Evolutionary conservation across 2,113 vertebrate genomes (phyloP).

Genomic region (Apistogramma diplotaenia): DNA sequence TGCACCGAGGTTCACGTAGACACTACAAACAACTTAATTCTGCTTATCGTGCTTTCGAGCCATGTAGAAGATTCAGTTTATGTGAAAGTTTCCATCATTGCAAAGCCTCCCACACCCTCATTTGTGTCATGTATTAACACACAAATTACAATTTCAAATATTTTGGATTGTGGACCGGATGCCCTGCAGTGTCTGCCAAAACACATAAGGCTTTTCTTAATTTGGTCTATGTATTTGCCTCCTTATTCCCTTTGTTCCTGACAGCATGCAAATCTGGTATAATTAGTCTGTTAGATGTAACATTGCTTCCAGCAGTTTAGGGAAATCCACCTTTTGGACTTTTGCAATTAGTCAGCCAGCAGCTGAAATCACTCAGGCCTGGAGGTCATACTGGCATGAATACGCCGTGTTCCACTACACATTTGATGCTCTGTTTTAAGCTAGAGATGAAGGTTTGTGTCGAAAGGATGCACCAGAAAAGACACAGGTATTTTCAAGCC

Average conservation of each 20-base stretch:
- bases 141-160: conserved; percentile 49
- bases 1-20: background rate
- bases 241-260: conserved; percentile 8
- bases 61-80: background rate
- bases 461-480: background rate
- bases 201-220: conserved; percentile 7
- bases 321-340: conserved; percentile 19
- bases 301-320: conserved; percentile 17
- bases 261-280: conserved; percentile 17
- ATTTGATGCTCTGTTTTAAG: background rate
- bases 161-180: background rate
- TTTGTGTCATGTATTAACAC: conserved; percentile 22
- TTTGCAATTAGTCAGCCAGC: conserved; percentile 26
- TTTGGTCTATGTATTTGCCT: conserved; percentile 2
- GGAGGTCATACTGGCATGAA: background rate
- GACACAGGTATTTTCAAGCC: background rate
- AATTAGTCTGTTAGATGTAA: conserved; percentile 24
- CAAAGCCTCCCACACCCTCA: conserved; percentile 4
- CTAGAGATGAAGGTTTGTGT: background rate
- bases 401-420: background rate
- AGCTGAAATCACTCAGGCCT: background rate
- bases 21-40: background rate
- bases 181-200: conserved; percentile 32
- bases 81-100: background rate
- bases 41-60: background rate